Evolutionary conservation across 2,888 invertebrate genomes (phyloP), one percentile per base, ranked within the genome.

Genomic region (Dyspetes luteomarginatus): DNA sequence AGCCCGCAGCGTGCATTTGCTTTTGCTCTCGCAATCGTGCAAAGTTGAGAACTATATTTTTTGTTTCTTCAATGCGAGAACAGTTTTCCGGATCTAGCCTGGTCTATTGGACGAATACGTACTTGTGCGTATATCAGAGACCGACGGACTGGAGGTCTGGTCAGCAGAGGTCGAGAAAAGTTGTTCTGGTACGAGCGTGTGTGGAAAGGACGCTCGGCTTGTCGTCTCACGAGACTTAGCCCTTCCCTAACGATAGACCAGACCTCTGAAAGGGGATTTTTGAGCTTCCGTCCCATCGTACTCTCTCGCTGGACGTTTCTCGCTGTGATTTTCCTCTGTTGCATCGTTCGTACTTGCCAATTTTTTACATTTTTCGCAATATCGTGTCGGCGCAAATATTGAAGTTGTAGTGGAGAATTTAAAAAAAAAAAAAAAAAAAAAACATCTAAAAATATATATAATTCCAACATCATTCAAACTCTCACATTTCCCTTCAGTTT

Each of bases 11-110:
- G 50, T 45, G 36, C 41, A 50, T 28, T 50, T 43, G 24, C 4
- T 30, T 26, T 12, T 22, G n/a, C 36, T 5, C 5, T 67, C 52
- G 24, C 30, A 5, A 22, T 15, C 17, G 30, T 24, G 58, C 68
- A 24, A 48, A 36, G 22, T 56, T 36, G 17, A 15, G 19, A 71
- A 19, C 64, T 56, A 56, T 45, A 60, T 55, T 55, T 60, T 60
- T 65, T 17, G 48, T 48, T 48, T n/a, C 48, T 17, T 48, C 17
- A 48, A 17, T 48, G 48, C 15, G n/a, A 3, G 48, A 48, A 48
- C 48, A 17, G 15, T 48, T 48, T 48, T 48, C 48, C 19, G 15
- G n/a, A 48, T 48, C 15, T 36, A 36, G 36, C 36, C 5, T 12
- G 36, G 36, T 15, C 48, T 15, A 48, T 48, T 48, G 17, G 48